These are phyloP conservation scores for Oryzias melastigma DNA, from an alignment of 2,113 vertebrate species.

Conservation along the genomic window DNA sequence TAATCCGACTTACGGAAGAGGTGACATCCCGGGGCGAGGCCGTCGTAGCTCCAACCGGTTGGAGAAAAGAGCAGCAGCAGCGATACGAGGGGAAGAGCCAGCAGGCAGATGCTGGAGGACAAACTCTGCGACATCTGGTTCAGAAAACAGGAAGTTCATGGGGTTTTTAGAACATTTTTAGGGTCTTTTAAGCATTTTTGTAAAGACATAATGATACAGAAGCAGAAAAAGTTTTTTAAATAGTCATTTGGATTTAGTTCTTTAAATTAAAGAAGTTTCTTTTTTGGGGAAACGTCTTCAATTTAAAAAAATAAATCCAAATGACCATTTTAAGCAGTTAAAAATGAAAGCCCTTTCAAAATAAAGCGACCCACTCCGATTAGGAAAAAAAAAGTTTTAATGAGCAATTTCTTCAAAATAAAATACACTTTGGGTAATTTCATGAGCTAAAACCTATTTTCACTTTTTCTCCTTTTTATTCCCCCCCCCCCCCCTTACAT, in stretches of 20 bases:
- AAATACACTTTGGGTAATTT: neutral
- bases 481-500: too few relatives aligned
- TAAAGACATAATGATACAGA: too few relatives aligned
- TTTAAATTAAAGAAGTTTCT: too few relatives aligned
- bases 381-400: too few relatives aligned
- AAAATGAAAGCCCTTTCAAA: too few relatives aligned
- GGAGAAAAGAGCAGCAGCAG: conserved; percentile 68
- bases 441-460: neutral
- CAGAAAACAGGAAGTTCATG: conserved; percentile 16
- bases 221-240: too few relatives aligned
- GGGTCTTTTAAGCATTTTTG: neutral
- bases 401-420: neutral
- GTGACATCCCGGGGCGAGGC: conserved; percentile 79
- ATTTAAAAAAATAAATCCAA: too few relatives aligned
- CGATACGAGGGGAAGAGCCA: conserved; percentile 62
- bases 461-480: neutral
- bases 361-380: too few relatives aligned
- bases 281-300: too few relatives aligned
- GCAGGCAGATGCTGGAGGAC: conserved; percentile 60
- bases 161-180: neutral
- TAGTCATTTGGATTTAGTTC: too few relatives aligned
- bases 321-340: too few relatives aligned
- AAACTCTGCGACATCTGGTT: conserved; percentile 70
- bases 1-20: conserved; percentile 77
- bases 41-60: conserved; percentile 59